Evolutionary conservation across 1,140 invertebrate species (phyloP), one percentile per base, ranked within the genome.

Genomic region (Calliopsis andreniformis): DNA sequence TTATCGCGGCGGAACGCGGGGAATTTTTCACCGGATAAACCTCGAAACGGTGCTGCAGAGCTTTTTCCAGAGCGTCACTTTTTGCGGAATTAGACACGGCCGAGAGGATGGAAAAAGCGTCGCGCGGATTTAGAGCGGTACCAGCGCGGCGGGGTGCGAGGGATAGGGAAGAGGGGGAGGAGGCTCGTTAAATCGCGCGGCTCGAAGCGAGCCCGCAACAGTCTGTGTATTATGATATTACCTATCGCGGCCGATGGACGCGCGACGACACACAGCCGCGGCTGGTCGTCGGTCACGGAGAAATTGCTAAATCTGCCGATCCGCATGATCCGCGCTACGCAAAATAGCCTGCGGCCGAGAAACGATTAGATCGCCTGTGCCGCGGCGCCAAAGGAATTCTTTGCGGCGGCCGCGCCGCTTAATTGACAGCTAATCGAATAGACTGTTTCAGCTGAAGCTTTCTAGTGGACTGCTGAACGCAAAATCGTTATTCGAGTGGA

Each of bases 371-470:
- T 76, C 23, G 42, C 23, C 53, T 16, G 43, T 32, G 53, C 43
- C 30, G 63, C 43, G 63, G 68, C 58, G 66, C 53, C 73, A 76
- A 69, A 76, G 73, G 66, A 69, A 76, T 76, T 76, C 73, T 76
- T 76, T 68, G 73, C 35, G 73, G 73, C 30, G 0, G 6, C 51
- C 35, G 45, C 35, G 30, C 23, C 16, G 73, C 64, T 76, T 76
- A 76, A 76, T 76, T 76, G 73, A 66, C 66, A 76, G 66, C 45
- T 76, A 76, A 76, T 76, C 53, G 73, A 76, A 76, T 76, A 61
- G 69, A 59, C 43, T 64, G n/a, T 39, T 5, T 8, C n/a, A 16
- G 25, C 51, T 35, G 23, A 42, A 49, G 43, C 32, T 51, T 55
- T 5, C 30, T 61, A 28, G 43, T 42, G 3, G n/a, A 39, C 16